Evolutionary conservation across 2,113 vertebrate genomes (phyloP), one percentile per base, ranked within the genome.

Genomic region (Plestiodon gilberti): DNA sequence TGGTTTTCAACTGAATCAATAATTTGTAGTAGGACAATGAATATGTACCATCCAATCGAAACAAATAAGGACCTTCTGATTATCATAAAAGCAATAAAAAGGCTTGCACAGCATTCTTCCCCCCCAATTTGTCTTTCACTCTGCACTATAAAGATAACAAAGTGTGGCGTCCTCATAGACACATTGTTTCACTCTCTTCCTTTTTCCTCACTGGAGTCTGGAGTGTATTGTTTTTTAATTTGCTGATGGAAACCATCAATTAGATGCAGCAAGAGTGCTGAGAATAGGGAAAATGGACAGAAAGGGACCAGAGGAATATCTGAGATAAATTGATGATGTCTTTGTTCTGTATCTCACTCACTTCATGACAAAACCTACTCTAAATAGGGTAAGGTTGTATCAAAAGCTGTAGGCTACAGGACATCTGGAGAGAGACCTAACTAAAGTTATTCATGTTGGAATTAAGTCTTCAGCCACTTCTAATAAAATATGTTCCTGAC

Each of bases 101-200:
- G 74, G 67, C 94, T 96, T 94, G 86, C 95, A 93, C 85, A 93
- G 91, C 92, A 93, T 95, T 96, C 93, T 94, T 94, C 82, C 89
- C 23, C 43, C 78, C 90, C 95, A 95, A 96, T 97, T 96, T 95
- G 89, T 96, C 94, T 96, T 96, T 96, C 90, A 93, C 88, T 95
- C 94, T 96, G 96, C 88, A 73, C 93, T 79, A 90, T 96, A 96
- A 97, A 96, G 95, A 97, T 96, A 97, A 96, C 93, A 92, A 96
- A 97, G 88, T 92, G 67, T 88, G 57, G 81, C 79, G 59, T 94
- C 95, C 81, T 92, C 59, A 82, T 82, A 93, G 90, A 95, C 91
- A 83, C 90, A 93, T 81, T 96, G 94, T 93, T 96, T 95, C 83
- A 84, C 79, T 87, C 62, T 87, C 33, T 93, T 18, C 94, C 89